Evolutionary conservation across 2,888 invertebrate genomes (phyloP), one percentile per base, ranked within the genome.

Genomic region (Nycteola revayana): DNA sequence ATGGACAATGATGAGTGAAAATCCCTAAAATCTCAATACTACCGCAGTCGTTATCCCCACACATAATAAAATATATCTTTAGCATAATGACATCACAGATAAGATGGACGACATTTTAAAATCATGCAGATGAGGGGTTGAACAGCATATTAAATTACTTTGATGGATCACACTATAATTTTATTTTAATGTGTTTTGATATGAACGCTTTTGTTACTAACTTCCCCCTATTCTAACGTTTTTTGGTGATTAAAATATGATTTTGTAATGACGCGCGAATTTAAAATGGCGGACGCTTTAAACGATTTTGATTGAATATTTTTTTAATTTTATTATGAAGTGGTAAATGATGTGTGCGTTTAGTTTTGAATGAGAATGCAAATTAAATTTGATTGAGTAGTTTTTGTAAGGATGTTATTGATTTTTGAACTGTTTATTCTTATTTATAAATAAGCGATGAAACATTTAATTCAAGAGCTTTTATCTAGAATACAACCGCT

Each of bases 121-220:
- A 59, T 66, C 66, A 67, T 75, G 79, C 73, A 77, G 72, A 74
- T 75, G 62, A 63, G 60, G 64, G 26, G 10, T 9, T n/a, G 28
- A 20, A 8, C 22, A 32, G 77, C 77, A 80, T 81, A 84, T 84
- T 85, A 84, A 84, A 80, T 86, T 82, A 83, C 73, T 67, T 61
- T 83, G 86, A 87, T 84, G 73, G 84, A 87, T 84, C 70, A 69
- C 73, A 66, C 73, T 73, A 74, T 83, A 79, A 86, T 84, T 78
- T 77, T 75, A 79, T 78, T 79, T 83, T 85, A 82, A 85, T 85
- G 82, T 83, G 82, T 81, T 85, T 77, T 80, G 79, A 83, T 83
- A 82, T 81, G n/a, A 85, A 83, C 64, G 67, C 67, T 60, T 46
- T 14, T 14, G 2, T 14, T 14, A 5, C 14, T 14, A 14, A 14